Evolutionary conservation across 30 jellyfish, hydroid and myxozoan species (phyloP).

Genomic region (Hydractinia symbiolongicarpus): DNA sequence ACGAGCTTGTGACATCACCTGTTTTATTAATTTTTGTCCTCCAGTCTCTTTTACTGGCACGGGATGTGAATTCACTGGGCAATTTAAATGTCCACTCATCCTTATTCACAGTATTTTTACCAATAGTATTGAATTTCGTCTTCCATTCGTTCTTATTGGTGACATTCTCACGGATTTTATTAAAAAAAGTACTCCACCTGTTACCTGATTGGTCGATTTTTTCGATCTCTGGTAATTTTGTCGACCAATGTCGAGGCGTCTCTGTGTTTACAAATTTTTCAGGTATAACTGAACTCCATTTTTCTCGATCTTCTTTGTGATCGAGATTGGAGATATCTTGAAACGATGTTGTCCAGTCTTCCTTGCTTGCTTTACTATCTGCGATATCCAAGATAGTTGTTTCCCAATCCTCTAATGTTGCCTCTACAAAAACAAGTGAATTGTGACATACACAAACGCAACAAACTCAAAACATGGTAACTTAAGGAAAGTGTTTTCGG

Average conservation of each 20-base stretch:
- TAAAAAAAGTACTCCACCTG: not conserved
- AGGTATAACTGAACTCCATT: not conserved
- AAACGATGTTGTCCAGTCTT: constrained; percentile 3
- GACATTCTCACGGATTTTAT: not conserved
- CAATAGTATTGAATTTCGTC: not conserved
- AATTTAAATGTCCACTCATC: constrained; percentile 16
- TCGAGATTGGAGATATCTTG: constrained; percentile 18
- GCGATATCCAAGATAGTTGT: constrained; percentile 2
- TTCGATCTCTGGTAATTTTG: not conserved
- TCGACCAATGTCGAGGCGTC: constrained; percentile 14
- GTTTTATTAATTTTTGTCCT: not conserved
- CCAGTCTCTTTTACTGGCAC: constrained; percentile 15
- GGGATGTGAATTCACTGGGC: not conserved
- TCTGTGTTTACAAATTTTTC: not conserved
- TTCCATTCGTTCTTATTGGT: constrained; percentile 16
- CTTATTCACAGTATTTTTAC: not conserved
- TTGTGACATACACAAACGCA: not conserved
- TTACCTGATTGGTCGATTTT: not conserved
- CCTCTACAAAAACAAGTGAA: not conserved
- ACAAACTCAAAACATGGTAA: not conserved
- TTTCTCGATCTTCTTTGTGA: not conserved
- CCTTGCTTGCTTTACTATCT: not conserved
- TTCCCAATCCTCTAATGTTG: constrained; percentile 19
- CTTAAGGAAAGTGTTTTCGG: too few species aligned
- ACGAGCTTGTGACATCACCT: not conserved